Evolutionary conservation across 2,113 vertebrate genomes (phyloP).

Genomic region (Pteronura brasiliensis): DNA sequence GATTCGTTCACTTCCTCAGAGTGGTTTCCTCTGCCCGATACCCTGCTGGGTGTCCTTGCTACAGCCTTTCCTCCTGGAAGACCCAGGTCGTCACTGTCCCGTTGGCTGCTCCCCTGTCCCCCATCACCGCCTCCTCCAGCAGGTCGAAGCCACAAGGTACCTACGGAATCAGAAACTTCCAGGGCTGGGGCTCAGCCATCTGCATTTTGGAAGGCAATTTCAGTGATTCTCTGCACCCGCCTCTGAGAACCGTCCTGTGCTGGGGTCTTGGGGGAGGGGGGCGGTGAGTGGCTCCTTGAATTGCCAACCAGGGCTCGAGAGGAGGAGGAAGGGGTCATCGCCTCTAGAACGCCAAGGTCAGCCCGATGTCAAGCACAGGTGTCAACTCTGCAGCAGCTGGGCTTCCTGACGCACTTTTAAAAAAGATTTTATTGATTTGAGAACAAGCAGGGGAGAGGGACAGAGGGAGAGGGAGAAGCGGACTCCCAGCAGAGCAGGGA

Average conservation of each 20-base stretch:
- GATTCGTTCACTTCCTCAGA: neutral
- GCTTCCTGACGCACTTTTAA: neutral
- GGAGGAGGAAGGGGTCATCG: neutral
- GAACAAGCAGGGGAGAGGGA: no score
- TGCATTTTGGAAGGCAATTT: no score
- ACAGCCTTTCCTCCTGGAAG: neutral
- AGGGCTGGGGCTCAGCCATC: neutral
- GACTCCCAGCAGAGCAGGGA: no score
- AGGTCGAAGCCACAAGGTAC: no score
- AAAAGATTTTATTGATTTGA: no score
- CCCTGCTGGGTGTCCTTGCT: neutral
- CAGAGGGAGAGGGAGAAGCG: no score
- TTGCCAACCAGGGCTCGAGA: neutral
- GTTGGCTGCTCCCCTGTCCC: neutral
- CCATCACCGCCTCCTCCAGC: neutral
- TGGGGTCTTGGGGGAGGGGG: neutral
- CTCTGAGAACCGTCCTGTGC: neutral
- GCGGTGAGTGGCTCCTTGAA: neutral
- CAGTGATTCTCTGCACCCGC: neutral
- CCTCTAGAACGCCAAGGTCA: neutral
- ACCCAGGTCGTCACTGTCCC: neutral
- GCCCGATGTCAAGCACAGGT: no score
- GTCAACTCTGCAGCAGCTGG: fast-evolving
- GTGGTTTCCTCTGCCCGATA: neutral
- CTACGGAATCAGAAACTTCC: neutral